A percentile compares a stretch with the other conserved stretches of the same genome.
These are phyloP conservation scores for Trichopria drosophilae DNA, from an alignment of 2,888 invertebrate species.

Conservation along the genomic window DNA sequence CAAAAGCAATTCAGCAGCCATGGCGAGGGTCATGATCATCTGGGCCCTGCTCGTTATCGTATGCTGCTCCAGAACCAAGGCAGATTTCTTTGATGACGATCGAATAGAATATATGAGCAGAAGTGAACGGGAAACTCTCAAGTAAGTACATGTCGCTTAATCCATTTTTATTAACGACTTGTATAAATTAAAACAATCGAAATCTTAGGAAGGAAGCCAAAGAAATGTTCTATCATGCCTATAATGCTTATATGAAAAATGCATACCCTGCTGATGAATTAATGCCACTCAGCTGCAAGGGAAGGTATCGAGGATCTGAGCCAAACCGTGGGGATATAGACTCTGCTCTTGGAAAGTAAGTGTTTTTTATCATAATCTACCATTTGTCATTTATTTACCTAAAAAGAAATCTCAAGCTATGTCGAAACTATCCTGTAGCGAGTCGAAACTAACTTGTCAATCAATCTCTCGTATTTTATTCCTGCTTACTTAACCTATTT, in stretches of 20 bases:
- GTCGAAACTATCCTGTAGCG: too few relatives aligned
- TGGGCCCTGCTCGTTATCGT: conserved; percentile 47
- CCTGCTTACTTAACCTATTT: too few relatives aligned
- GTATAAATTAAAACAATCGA: conserved; percentile 1
- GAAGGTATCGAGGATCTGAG: conserved; percentile 86
- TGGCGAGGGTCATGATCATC: too few relatives aligned
- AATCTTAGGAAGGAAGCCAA: conserved; percentile 79
- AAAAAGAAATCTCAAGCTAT: too few relatives aligned
- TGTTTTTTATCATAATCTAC: conserved; percentile 39
- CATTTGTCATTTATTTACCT: too few relatives aligned
- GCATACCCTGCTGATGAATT: conserved; percentile 98
- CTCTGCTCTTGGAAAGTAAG: conserved; percentile 95
- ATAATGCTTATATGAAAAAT: conserved; percentile 91
- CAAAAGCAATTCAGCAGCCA: too few relatives aligned
- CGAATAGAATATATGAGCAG: conserved; percentile 64
- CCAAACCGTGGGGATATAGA: conserved; percentile 95
- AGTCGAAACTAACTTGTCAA: too few relatives aligned
- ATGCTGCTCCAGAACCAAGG: conserved; percentile 40
- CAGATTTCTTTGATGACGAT: conserved; percentile 44
- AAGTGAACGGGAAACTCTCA: conserved; percentile 67
- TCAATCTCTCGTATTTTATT: too few relatives aligned
- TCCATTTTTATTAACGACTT: conserved; percentile 1
- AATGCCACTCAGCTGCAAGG: conserved; percentile 95
- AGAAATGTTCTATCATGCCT: conserved; percentile 97
- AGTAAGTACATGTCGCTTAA: conserved; percentile 60